A percentile compares a stretch with the other conserved stretches of the same genome.
Evolutionary conservation across 2,888 invertebrate species (phyloP).

Genomic region (Copidosoma aretas): DNA sequence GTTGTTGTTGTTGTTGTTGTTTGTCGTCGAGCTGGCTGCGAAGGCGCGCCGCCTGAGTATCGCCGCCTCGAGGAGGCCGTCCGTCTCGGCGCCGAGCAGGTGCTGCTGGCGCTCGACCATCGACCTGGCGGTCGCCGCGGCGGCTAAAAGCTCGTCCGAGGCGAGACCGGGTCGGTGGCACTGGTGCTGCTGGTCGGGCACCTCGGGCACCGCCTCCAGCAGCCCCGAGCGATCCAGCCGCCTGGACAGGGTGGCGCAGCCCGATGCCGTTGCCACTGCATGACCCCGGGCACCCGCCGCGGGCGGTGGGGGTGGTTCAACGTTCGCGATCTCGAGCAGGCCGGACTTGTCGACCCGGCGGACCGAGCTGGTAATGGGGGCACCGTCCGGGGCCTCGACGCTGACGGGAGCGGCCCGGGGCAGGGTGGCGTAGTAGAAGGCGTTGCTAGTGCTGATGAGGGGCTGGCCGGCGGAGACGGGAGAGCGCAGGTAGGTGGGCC

Average conservation of each 20-base stretch:
- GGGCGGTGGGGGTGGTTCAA: slow-evolving; percentile 39
- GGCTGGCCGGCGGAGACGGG: slow-evolving; percentile 35
- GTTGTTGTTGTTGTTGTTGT: neutral
- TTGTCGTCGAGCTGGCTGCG: slow-evolving; percentile 17
- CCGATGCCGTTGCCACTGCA: slow-evolving; percentile 30
- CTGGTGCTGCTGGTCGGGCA: slow-evolving; percentile 49
- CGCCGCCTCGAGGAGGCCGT: slow-evolving; percentile 27
- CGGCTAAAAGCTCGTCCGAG: slow-evolving; percentile 37
- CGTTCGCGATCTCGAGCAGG: slow-evolving; percentile 53
- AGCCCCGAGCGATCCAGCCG: slow-evolving; percentile 54
- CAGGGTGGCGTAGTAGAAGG: slow-evolving; percentile 49
- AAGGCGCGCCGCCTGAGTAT: slow-evolving; percentile 31
- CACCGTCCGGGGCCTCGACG: slow-evolving; percentile 44
- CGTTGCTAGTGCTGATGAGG: slow-evolving; percentile 25
- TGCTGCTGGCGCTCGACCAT: slow-evolving; percentile 46
- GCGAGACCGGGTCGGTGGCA: slow-evolving; percentile 23
- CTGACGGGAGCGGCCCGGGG: slow-evolving; percentile 42
- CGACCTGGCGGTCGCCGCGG: slow-evolving; percentile 37
- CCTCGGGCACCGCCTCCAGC: slow-evolving; percentile 57
- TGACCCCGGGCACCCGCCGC: slow-evolving; percentile 37
- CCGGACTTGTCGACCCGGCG: slow-evolving; percentile 58
- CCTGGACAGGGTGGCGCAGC: slow-evolving; percentile 46
- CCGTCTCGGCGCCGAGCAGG: slow-evolving; percentile 47
- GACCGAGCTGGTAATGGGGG: slow-evolving; percentile 47
- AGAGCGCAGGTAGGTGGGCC: slow-evolving; percentile 38